Percentiles rank a stretch among this genome's conserved stretches.
Evolutionary conservation across 2,888 invertebrate species (phyloP).

Genomic region (Heteropelma amictum): DNA sequence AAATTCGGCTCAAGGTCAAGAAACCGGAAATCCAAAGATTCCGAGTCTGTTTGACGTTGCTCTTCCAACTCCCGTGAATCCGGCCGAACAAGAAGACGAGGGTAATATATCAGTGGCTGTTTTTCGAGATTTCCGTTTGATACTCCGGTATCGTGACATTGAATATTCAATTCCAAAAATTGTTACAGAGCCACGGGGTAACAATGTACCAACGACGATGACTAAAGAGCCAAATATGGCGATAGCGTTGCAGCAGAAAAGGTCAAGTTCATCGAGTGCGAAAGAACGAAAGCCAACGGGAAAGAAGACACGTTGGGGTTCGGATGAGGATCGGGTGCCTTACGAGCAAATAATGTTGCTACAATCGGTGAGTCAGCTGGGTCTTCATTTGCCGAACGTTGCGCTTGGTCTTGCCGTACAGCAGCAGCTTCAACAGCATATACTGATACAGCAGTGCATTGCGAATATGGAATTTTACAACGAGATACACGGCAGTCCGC

Average conservation of each 20-base stretch:
- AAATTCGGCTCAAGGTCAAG: constrained; percentile 68
- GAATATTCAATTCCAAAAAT: neutral
- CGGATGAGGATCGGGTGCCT: constrained; percentile 75
- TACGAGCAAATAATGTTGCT: constrained; percentile 74
- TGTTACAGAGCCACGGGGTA: neutral
- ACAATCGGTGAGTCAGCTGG: constrained; percentile 74
- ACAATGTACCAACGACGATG: neutral
- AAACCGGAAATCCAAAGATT: constrained; percentile 71
- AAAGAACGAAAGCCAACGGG: constrained; percentile 73
- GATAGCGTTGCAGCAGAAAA: constrained; percentile 60
- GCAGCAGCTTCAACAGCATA: constrained; percentile 67
- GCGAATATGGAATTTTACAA: constrained; percentile 67
- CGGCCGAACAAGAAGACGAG: constrained; percentile 67
- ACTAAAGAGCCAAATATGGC: constrained; percentile 32
- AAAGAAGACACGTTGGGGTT: constrained; percentile 76
- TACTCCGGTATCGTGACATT: too few species aligned
- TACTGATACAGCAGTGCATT: constrained; percentile 61
- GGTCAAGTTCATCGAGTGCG: constrained; percentile 41
- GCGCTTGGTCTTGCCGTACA: constrained; percentile 71
- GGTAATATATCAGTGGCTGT: constrained; percentile 57
- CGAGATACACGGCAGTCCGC: constrained; percentile 59
- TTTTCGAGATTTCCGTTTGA: neutral
- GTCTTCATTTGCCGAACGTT: constrained; percentile 70
- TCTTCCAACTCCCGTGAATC: constrained; percentile 67
- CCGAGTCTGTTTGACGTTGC: constrained; percentile 77